These are phyloP conservation scores for Agonopterix arenella DNA, from an alignment of 2,888 invertebrate species.

Conservation along the genomic window DNA sequence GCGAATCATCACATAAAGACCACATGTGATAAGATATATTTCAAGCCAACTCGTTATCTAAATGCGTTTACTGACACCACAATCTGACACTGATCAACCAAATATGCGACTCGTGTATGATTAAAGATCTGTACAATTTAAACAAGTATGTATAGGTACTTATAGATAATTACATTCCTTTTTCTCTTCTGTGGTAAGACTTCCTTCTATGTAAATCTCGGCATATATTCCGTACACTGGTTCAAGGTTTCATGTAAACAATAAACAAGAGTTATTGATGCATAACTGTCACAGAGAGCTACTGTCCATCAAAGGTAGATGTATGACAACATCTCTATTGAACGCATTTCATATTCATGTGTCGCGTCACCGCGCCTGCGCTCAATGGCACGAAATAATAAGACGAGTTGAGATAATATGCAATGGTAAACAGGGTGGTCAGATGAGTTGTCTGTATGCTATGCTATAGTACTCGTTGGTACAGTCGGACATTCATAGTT, in stretches of 20 bases:
- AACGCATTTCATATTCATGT: slow-evolving; percentile 65
- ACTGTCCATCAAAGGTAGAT: slow-evolving; percentile 49
- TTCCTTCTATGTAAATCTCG: slow-evolving; percentile 15
- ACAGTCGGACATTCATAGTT: not conserved
- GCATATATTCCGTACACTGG: slow-evolving; percentile 20
- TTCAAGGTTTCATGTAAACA: slow-evolving; percentile 45
- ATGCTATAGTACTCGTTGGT: slow-evolving; percentile 13
- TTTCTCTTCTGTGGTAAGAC: not conserved
- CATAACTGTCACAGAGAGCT: slow-evolving; percentile 40
- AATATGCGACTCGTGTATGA: no score
- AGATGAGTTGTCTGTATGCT: slow-evolving; percentile 25
- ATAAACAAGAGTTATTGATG: slow-evolving; percentile 53
- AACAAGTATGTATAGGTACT: not conserved
- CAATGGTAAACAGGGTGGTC: slow-evolving; percentile 41
- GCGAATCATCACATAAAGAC: no score
- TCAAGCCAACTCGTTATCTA: no score
- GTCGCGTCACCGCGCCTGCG: slow-evolving; percentile 34
- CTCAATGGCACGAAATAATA: slow-evolving; percentile 56
- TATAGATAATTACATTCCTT: not conserved
- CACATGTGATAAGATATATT: no score
- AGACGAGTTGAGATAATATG: slow-evolving; percentile 46
- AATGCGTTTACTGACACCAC: no score
- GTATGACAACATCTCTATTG: slow-evolving; percentile 70
- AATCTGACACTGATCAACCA: no score
- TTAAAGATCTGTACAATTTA: not conserved